phyloP scores from a whole-genome alignment of 23 tunicate species.

The Halocynthia aurantium region DNA sequence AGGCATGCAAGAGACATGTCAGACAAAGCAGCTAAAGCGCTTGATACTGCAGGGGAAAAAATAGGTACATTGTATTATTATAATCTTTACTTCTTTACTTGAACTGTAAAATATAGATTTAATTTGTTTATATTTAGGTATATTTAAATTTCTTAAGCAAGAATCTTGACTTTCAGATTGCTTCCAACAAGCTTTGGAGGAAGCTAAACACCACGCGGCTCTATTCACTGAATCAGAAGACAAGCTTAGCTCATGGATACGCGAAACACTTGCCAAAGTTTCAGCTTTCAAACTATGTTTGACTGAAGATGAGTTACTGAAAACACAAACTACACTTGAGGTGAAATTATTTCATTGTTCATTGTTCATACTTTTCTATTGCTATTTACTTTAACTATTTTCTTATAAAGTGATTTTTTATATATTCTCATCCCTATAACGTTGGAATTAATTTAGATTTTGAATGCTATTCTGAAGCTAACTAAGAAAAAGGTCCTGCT shows the following conservation, averaged over 20 bases:
- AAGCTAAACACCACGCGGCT: constrained; percentile 7
- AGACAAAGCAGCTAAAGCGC: not conserved
- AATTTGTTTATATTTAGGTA: not conserved
- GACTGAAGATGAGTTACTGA: constrained; percentile 15
- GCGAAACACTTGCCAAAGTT: not conserved
- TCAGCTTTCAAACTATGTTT: not conserved
- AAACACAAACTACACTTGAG: constrained; percentile 2
- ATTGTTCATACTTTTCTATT: too few species aligned
- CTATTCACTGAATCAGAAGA: not conserved
- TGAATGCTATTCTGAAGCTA: too few species aligned
- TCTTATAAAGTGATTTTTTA: too few species aligned
- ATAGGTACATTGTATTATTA: constrained; percentile 3
- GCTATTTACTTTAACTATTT: too few species aligned
- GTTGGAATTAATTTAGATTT: too few species aligned
- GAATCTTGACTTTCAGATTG: constrained; percentile 1
- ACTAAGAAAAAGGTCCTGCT: too few species aligned
- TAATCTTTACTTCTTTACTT: not conserved
- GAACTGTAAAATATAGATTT: not conserved
- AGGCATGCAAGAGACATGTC: not conserved
- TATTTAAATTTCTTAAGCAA: not conserved
- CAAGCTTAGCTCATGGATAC: not conserved
- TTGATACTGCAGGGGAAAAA: not conserved
- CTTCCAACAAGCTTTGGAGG: not conserved
- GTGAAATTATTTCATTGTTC: too few species aligned
- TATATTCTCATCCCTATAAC: too few species aligned